phyloP scores from a whole-genome alignment of 2,888 invertebrate genomes.

The Masnerella sp. region DNA sequence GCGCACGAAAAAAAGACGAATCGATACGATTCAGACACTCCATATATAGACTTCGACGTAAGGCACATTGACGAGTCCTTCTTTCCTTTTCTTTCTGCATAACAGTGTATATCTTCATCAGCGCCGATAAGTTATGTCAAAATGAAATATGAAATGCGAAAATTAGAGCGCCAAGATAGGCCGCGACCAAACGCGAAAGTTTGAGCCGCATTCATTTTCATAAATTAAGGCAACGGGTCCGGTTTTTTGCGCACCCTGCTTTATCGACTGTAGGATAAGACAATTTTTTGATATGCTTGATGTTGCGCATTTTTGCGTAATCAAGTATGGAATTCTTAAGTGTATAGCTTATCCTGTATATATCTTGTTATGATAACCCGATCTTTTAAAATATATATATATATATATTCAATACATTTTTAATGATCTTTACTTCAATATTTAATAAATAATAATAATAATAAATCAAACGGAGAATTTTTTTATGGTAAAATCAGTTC shows the following conservation, averaged over 20 bases:
- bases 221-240: slow-evolving; percentile 32
- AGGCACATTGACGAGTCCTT: slow-evolving; percentile 27
- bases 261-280: slow-evolving; percentile 21
- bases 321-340: too few species aligned
- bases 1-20: slow-evolving; percentile 14
- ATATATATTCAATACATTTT: too few species aligned
- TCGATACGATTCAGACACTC: slow-evolving; percentile 52
- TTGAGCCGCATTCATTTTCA: slow-evolving; percentile 23
- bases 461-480: too few species aligned
- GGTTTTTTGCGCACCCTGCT: neutral
- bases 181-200: slow-evolving; percentile 13
- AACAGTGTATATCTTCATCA: slow-evolving; percentile 38
- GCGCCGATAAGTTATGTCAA: slow-evolving; percentile 33
- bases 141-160: slow-evolving; percentile 46
- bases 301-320: too few species aligned
- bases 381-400: too few species aligned
- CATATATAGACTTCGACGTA: slow-evolving; percentile 51
- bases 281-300: neutral
- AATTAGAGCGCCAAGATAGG: slow-evolving; percentile 20
- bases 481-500: too few species aligned
- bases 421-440: too few species aligned
- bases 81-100: slow-evolving; percentile 25
- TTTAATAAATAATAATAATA: too few species aligned
- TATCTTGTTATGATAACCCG: too few species aligned
- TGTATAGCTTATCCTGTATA: too few species aligned